A percentile compares a stretch with the other conserved stretches of the same genome.
phyloP scores from a whole-genome alignment of 2,888 invertebrate species.

The Chironomus tentans region DNA sequence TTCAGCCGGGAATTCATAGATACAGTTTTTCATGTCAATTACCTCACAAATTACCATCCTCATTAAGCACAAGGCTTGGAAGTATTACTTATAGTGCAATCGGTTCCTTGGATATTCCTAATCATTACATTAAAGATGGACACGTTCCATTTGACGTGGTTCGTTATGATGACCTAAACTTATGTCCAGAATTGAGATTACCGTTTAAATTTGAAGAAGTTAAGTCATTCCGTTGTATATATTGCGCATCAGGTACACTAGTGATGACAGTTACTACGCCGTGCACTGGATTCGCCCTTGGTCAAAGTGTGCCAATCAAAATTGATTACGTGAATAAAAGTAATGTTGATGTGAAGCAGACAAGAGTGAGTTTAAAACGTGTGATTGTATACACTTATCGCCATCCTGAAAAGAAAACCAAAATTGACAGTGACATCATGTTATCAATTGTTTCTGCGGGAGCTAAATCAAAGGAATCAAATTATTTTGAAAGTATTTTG shows the following conservation, averaged over 20 bases:
- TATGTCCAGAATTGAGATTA: background rate
- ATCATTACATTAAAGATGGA: constrained; percentile 43
- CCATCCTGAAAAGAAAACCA: background rate
- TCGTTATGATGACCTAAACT: background rate
- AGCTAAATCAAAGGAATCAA: background rate
- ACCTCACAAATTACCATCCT: constrained; percentile 34
- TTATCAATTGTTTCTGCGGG: background rate
- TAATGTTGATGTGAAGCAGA: background rate
- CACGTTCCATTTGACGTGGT: background rate
- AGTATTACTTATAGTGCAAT: constrained; percentile 50
- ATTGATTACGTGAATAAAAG: constrained; percentile 7
- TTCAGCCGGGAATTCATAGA: constrained; percentile 44
- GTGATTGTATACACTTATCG: background rate
- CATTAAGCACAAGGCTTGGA: constrained; percentile 34
- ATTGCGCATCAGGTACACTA: constrained; percentile 17
- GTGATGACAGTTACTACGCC: constrained; percentile 17
- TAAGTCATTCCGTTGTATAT: constrained; percentile 13
- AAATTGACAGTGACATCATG: background rate
- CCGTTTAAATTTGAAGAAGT: background rate
- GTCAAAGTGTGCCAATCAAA: constrained; percentile 21
- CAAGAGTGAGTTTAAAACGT: background rate
- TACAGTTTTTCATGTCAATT: constrained; percentile 45
- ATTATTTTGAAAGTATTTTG: background rate
- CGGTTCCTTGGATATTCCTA: constrained; percentile 49
- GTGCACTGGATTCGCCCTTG: constrained; percentile 1